These are phyloP conservation scores for Forbesichthys agassizii DNA, from an alignment of 2,113 vertebrate species.

Conservation along the genomic window DNA sequence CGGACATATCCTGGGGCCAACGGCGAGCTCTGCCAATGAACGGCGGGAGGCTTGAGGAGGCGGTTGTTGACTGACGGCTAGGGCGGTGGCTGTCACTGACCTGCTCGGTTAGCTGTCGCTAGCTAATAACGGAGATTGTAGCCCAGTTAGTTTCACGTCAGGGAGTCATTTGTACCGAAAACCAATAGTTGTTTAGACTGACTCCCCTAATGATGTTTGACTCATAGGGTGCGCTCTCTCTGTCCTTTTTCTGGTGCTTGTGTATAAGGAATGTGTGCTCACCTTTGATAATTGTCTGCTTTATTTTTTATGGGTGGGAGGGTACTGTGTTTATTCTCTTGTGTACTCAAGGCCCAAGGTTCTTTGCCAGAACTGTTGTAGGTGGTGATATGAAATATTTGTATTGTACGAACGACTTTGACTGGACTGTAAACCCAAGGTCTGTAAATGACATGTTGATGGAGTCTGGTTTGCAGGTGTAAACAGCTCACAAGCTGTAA, in stretches of 20 bases:
- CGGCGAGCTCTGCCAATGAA: constrained; percentile 11
- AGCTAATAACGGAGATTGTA: background rate
- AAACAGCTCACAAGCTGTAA: constrained; percentile 12
- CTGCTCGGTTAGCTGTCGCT: background rate
- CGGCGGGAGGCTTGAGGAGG: background rate
- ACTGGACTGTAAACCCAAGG: background rate
- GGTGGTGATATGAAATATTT: background rate
- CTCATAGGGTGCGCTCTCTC: too few species aligned
- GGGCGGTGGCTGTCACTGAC: background rate
- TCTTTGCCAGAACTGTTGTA: background rate
- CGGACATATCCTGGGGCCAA: constrained; percentile 43
- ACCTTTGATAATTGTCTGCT: background rate
- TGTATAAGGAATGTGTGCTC: too few species aligned
- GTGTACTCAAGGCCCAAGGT: constrained; percentile 5
- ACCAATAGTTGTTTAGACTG: constrained; percentile 7
- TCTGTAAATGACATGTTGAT: background rate
- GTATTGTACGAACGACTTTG: background rate
- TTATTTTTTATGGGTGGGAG: constrained; percentile 36
- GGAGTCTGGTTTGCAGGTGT: background rate
- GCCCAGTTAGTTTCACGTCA: background rate
- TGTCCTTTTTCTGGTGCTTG: too few species aligned
- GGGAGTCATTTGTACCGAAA: constrained; percentile 4
- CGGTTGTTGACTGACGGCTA: background rate
- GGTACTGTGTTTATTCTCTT: constrained; percentile 16
- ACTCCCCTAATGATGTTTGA: background rate